A percentile compares a stretch with the other conserved stretches of the same genome.
These are phyloP conservation scores for Apostichopus japonicus DNA, from an alignment of 35 echinoderm and acorn worm genomes.

Conservation along the genomic window DNA sequence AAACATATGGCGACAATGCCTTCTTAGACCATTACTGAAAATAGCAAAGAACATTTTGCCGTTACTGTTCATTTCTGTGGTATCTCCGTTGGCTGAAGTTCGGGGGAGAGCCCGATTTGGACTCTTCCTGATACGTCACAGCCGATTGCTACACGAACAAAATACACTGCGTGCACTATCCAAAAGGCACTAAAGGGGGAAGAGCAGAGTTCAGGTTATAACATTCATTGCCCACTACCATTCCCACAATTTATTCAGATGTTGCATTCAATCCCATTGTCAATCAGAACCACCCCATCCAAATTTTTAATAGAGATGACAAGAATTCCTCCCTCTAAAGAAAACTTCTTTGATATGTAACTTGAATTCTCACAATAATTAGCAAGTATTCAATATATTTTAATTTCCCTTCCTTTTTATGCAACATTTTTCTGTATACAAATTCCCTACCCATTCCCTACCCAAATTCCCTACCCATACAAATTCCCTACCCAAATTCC, in stretches of 20 bases:
- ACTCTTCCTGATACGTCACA: conserved; percentile 65
- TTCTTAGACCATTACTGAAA: conserved; percentile 53
- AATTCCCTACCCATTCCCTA: no score
- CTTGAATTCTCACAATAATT: no score
- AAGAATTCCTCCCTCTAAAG: no score
- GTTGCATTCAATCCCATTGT: conserved; percentile 1
- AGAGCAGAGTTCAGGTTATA: conserved; percentile 67
- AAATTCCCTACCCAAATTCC: no score
- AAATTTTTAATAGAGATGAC: background rate
- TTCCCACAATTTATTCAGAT: conserved; percentile 22
- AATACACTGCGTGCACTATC: conserved; percentile 68
- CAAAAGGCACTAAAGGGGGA: conserved; percentile 67
- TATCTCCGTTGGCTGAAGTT: conserved; percentile 55
- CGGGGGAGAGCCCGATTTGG: conserved; percentile 61
- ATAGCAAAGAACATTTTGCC: conserved; percentile 66
- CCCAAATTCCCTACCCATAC: no score
- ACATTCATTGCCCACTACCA: conserved; percentile 44
- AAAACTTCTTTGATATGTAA: no score
- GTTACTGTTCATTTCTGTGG: conserved; percentile 60
- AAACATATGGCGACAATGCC: conserved; percentile 11
- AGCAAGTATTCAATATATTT: no score
- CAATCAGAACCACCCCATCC: background rate
- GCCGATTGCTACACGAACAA: conserved; percentile 64
- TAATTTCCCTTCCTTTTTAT: no score
- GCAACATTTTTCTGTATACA: no score